These are phyloP conservation scores for Uromys caudimaculatus DNA, from an alignment of 2,797 vertebrate species.

Conservation along the genomic window DNA sequence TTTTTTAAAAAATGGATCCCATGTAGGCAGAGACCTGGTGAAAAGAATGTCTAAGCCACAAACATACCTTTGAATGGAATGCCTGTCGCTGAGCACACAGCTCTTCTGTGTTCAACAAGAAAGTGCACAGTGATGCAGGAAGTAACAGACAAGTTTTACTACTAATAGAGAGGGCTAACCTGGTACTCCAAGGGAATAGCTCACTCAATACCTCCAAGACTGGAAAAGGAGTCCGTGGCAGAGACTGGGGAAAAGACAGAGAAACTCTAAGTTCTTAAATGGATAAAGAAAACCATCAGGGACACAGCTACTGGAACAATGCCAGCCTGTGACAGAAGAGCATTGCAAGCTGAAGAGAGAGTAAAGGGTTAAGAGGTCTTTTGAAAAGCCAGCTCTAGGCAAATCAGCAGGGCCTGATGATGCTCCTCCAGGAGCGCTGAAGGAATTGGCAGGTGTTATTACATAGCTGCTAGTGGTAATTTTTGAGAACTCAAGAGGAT, in stretches of 20 bases:
- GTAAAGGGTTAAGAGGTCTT: constrained; percentile 78
- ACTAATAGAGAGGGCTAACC: constrained; percentile 2
- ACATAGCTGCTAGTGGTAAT: constrained; percentile 79
- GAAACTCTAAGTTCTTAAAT: constrained; percentile 41
- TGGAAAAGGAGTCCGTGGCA: background rate
- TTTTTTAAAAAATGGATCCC: constrained; percentile 4
- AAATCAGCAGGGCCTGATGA: constrained; percentile 80
- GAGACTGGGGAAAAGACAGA: background rate
- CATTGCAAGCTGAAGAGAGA: constrained; percentile 39
- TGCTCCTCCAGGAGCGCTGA: constrained; percentile 77
- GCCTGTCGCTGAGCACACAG: background rate
- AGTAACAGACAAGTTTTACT: background rate
- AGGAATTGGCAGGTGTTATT: constrained; percentile 83
- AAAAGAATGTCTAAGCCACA: constrained; percentile 37
- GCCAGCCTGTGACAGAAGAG: constrained; percentile 24
- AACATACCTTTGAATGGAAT: constrained; percentile 38
- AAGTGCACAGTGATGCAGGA: constrained; percentile 26
- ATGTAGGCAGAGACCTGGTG: background rate
- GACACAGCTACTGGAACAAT: constrained; percentile 44
- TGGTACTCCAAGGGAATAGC: background rate
- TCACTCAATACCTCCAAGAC: background rate
- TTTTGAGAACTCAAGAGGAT: constrained; percentile 82
- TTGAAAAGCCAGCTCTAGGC: constrained; percentile 74
- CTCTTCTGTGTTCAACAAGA: background rate
- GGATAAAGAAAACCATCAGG: constrained; percentile 23